Conservation (phyloP, 2,888 invertebrate species). For the Monochamus alternatus region DNA sequence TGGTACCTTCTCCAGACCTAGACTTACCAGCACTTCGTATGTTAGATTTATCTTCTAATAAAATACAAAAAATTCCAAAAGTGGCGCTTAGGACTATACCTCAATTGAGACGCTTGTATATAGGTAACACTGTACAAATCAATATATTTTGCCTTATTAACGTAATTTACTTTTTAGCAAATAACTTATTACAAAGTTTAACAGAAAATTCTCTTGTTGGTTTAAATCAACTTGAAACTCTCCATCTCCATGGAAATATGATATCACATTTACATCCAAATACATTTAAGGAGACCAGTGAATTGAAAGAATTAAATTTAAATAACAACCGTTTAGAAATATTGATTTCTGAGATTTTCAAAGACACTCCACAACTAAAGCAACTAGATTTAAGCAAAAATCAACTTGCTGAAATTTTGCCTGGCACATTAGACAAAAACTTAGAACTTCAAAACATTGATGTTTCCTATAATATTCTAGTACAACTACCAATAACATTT, state of each 20-base stretch:
- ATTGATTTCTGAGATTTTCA: slow-evolving; percentile 80
- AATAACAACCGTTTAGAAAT: slow-evolving; percentile 84
- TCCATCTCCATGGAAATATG: slow-evolving; percentile 85
- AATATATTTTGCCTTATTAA: neutral
- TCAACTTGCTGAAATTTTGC: slow-evolving; percentile 79
- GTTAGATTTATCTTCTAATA: slow-evolving; percentile 84
- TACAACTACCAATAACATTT: slow-evolving; percentile 81
- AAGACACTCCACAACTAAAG: slow-evolving; percentile 78
- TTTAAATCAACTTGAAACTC: slow-evolving; percentile 78
- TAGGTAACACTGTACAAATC: slow-evolving; percentile 73
- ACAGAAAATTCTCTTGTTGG: slow-evolving; percentile 83
- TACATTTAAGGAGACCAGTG: slow-evolving; percentile 77
- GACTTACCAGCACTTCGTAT: slow-evolving; percentile 82
- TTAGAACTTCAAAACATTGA: slow-evolving; percentile 83
- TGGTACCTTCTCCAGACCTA: slow-evolving; percentile 78
- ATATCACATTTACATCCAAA: slow-evolving; percentile 79
- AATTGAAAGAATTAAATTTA: slow-evolving; percentile 81
- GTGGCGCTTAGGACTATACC: slow-evolving; percentile 79
- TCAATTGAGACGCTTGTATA: slow-evolving; percentile 79
- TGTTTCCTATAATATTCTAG: slow-evolving; percentile 84
- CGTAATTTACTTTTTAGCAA: slow-evolving; percentile 71
- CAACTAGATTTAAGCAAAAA: slow-evolving; percentile 84
- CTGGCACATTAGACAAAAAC: slow-evolving; percentile 76
- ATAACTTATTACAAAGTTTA: slow-evolving; percentile 81
- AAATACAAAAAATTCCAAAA: slow-evolving; percentile 79